Percentiles rank a stretch among this genome's conserved stretches.
These are phyloP conservation scores for Pavo muticus DNA, from an alignment of 2,113 vertebrate genomes.

Conservation along the genomic window DNA sequence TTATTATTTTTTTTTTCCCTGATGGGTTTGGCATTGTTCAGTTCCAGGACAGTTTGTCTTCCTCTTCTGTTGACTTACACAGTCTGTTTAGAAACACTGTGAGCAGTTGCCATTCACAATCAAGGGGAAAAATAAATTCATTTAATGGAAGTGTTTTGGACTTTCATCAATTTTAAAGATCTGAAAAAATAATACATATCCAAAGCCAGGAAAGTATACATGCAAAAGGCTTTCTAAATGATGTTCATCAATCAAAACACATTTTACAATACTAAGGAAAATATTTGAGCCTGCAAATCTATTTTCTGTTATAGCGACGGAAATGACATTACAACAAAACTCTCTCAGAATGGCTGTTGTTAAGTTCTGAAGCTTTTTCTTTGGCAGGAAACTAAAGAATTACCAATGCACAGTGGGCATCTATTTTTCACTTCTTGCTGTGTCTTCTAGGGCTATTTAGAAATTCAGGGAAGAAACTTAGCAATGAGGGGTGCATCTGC, in stretches of 20 bases:
- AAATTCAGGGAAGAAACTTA: neutral
- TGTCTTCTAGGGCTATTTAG: neutral
- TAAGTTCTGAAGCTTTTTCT: neutral
- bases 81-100: neutral
- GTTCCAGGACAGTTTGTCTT: neutral
- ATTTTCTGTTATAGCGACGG: neutral
- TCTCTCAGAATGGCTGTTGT: neutral
- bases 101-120: neutral
- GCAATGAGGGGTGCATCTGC: fast-evolving
- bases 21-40: neutral
- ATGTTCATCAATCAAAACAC: neutral
- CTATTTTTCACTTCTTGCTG: neutral
- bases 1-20: neutral
- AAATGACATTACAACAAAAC: neutral
- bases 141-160: neutral
- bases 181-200: neutral
- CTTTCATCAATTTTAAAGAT: neutral
- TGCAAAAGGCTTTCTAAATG: neutral
- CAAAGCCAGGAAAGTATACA: neutral
- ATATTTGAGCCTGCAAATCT: neutral
- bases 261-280: neutral
- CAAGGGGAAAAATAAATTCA: neutral
- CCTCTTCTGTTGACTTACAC: neutral
- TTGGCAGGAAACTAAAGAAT: neutral
- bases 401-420: neutral